These are phyloP conservation scores for Leptopilina boulardi DNA, from an alignment of 1,140 invertebrate genomes.

Conservation along the genomic window DNA sequence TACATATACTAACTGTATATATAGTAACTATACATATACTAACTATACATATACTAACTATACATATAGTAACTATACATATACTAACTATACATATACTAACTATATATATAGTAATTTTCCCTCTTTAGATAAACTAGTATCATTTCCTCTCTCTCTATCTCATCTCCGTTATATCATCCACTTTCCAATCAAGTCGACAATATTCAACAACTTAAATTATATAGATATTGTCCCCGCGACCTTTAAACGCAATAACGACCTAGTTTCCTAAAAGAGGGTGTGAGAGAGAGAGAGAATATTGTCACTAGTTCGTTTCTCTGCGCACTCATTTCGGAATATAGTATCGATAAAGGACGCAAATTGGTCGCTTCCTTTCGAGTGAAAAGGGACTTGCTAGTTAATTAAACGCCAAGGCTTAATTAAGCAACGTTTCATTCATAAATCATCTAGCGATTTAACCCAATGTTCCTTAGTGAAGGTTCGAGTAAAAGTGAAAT, in stretches of 20 bases:
- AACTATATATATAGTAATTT: no score
- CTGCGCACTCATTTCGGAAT: background rate
- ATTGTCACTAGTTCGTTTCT: constrained; percentile 14
- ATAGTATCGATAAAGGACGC: constrained; percentile 43
- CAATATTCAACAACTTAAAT: constrained; percentile 12
- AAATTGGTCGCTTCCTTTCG: constrained; percentile 44
- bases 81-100: no score
- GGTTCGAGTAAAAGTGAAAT: constrained; percentile 7
- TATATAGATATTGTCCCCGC: background rate
- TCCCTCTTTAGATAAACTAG: constrained; percentile 17
- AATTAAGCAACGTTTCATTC: constrained; percentile 4
- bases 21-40: no score
- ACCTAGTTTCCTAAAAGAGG: background rate
- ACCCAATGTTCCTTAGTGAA: background rate
- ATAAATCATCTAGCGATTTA: constrained; percentile 24
- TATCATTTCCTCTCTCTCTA: constrained; percentile 21
- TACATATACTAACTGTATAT: no score
- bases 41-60: no score
- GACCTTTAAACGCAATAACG: constrained; percentile 3
- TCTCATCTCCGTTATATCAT: constrained; percentile 37
- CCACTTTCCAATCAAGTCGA: constrained; percentile 28
- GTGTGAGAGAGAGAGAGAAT: background rate
- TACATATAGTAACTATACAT: no score
- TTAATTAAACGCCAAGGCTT: background rate
- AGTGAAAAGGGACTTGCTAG: constrained; percentile 29